phyloP scores from a whole-genome alignment of 2,113 vertebrate genomes.

The Spilogale gracilis region DNA sequence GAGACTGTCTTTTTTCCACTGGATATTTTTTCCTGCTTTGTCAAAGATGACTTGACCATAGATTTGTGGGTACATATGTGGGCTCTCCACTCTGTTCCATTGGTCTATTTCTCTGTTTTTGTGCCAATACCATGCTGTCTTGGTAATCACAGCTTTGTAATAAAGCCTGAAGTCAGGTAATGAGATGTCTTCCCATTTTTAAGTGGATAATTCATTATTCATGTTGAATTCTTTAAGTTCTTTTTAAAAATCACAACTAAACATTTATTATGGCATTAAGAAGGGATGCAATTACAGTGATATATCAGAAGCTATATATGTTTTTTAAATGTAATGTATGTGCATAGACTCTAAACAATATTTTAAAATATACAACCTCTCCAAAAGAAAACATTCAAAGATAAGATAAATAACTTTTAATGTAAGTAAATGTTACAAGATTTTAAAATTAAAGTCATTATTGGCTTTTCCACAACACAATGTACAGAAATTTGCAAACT shows the following conservation, averaged over 20 bases:
- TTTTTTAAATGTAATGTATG: constrained; percentile 84
- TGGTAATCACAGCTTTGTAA: too few relatives aligned
- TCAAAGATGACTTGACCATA: too few relatives aligned
- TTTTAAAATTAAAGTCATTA: constrained; percentile 85
- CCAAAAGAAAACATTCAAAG: constrained; percentile 88
- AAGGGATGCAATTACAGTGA: constrained; percentile 71
- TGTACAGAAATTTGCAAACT: constrained; percentile 79
- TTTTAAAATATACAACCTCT: constrained; percentile 88
- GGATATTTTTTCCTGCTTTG: too few relatives aligned
- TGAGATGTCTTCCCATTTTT: not conserved
- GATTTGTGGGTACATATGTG: too few relatives aligned
- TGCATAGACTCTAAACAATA: constrained; percentile 85
- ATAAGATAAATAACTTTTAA: constrained; percentile 84
- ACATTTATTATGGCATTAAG: constrained; percentile 78
- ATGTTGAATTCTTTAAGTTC: not conserved
- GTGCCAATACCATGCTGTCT: too few relatives aligned
- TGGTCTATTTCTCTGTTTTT: too few relatives aligned
- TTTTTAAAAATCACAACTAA: constrained; percentile 60
- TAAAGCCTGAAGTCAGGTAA: too few relatives aligned
- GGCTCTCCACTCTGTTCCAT: too few relatives aligned
- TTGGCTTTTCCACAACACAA: constrained; percentile 85
- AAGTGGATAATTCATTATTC: not conserved
- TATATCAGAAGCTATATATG: constrained; percentile 84
- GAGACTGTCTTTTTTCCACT: too few relatives aligned
- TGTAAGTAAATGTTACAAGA: constrained; percentile 88